Evolutionary conservation across 2,113 vertebrate species (phyloP).

Genomic region (Erythrocercus mccallii): DNA sequence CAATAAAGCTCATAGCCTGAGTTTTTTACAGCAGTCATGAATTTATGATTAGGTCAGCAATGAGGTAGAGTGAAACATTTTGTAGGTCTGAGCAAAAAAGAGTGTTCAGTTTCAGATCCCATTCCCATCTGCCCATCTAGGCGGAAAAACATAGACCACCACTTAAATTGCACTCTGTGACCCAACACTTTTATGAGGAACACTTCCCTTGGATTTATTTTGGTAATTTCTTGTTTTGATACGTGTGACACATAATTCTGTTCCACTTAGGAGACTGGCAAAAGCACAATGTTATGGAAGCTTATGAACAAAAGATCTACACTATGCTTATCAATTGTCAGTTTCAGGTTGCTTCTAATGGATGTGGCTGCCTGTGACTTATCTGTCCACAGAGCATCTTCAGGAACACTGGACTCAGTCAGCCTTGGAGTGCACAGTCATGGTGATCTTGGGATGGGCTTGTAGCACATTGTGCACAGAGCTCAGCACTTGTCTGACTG

Average conservation of each 20-base stretch:
- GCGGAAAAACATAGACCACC: background rate
- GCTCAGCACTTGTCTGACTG: background rate
- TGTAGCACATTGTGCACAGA: background rate
- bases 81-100: background rate
- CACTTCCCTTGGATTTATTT: background rate
- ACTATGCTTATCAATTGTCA: background rate
- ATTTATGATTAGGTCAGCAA: slow-evolving; percentile 12
- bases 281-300: background rate
- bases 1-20: background rate
- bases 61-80: background rate
- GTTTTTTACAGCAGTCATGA: slow-evolving; percentile 6
- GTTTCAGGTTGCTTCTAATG: background rate
- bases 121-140: background rate
- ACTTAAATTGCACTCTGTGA: background rate
- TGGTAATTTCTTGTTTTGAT: background rate
- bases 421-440: background rate
- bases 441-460: background rate
- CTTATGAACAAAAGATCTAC: background rate
- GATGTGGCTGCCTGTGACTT: background rate
- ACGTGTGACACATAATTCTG: background rate
- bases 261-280: background rate
- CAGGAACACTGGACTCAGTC: background rate
- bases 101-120: background rate
- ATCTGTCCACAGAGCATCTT: background rate
- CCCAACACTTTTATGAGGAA: background rate